Base-by-base conservation (phyloP, 2,888 invertebrate genomes). In the Osmoderma eremita region DNA sequence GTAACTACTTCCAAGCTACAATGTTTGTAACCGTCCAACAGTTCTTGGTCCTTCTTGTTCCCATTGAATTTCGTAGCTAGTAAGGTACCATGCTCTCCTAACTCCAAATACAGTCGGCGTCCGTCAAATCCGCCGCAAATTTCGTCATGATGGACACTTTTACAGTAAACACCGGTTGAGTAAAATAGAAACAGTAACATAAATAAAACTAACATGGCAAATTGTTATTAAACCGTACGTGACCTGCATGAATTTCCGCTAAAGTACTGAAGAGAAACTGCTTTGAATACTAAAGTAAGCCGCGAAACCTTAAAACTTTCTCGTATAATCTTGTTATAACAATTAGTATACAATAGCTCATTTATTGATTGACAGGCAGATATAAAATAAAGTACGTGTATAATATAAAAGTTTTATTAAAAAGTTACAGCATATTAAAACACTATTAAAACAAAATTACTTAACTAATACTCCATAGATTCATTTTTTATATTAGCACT, bases 1-100 rank as follows among this genome's bases (percentile, higher is more conserved):
- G 90, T 89, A 45, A 90, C 86, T 70, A 91, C 81, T 78, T 90
- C 90, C 53, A 75, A 70, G 64, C 69, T 72, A 48, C 75, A 75
- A 39, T 73, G 72, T 12, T 53, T 65, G 10, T 6, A 20, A 24
- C 51, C 18, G 54, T 63, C 15, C 39, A 53, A 12, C 17, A 58
- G 20, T 12, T 48, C 63, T 8, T 38, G 22, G 20, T 15, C 30
- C 5, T 30, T 39, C 17, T 58, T 15, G 24, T 51, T 51, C 50
- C 73, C 72, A 65, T 77, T 76, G 48, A 77, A 69, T 73, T 78
- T 79, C 63, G 77, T 75, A n/a, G 81, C 83, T 30, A 76, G 70
- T 50, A 83, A 69, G 17, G 77, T 73, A 15, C 83, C 83, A 24
- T 75, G 72, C 67, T 81, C 80, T 30, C 81, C 82, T 68, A 80